A percentile compares a stretch with the other conserved stretches of the same genome.
phyloP scores from a whole-genome alignment of 1,140 invertebrate genomes.

The Drosophila eugracilis region DNA sequence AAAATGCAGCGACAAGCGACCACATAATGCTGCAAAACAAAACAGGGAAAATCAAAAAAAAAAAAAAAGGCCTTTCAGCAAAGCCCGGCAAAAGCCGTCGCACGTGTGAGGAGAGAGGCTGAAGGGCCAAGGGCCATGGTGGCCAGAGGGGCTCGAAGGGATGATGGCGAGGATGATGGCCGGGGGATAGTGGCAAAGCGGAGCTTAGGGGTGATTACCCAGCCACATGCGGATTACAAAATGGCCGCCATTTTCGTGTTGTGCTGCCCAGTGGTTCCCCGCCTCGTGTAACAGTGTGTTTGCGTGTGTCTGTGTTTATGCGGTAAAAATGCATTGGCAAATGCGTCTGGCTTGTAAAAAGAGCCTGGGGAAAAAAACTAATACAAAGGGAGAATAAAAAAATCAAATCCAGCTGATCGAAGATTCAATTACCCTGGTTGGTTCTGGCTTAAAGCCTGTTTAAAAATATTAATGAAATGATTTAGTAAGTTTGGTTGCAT shows the following conservation, averaged over 20 bases:
- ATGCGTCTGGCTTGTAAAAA: constrained; percentile 23
- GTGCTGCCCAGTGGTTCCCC: constrained; percentile 9
- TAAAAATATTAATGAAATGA: no score
- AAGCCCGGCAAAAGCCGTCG: constrained; percentile 68
- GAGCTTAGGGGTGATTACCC: constrained; percentile 74
- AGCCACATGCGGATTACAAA: constrained; percentile 82
- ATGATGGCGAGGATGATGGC: neutral
- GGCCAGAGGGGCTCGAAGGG: no score
- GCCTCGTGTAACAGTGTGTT: no score
- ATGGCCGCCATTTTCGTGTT: constrained; percentile 78
- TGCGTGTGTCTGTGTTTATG: constrained; percentile 39
- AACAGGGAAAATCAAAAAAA: no score
- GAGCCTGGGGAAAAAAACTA: constrained; percentile 8
- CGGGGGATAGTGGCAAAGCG: constrained; percentile 35
- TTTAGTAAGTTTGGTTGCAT: no score
- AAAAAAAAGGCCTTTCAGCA: constrained; percentile 43
- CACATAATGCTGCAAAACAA: constrained; percentile 77
- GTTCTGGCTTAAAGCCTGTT: neutral
- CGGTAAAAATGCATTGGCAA: constrained; percentile 72
- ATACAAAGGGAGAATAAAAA: neutral
- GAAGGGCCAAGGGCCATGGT: neutral
- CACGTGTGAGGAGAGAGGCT: constrained; percentile 35
- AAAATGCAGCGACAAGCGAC: constrained; percentile 51
- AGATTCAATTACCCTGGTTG: constrained; percentile 4
- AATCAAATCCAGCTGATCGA: neutral